Percentiles rank a stretch among this genome's conserved stretches.
Evolutionary conservation across 2,113 vertebrate species (phyloP).

Genomic region (Mixornis gularis): DNA sequence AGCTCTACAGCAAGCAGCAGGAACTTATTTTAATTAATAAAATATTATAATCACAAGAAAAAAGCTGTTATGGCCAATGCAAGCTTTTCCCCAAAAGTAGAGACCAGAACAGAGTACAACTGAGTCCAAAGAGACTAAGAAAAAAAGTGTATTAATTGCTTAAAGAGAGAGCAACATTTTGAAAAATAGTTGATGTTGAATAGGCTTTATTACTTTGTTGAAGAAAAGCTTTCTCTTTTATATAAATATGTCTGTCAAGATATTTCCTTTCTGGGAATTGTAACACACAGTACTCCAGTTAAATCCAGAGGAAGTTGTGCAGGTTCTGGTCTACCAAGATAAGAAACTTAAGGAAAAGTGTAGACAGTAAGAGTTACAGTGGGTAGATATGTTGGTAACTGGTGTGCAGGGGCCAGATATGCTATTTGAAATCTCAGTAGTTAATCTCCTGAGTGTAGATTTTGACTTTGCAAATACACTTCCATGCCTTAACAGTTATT

Average conservation of each 20-base stretch:
- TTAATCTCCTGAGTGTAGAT: not conserved
- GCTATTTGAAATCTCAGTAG: not conserved
- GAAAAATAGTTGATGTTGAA: not conserved
- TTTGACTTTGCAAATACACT: not conserved
- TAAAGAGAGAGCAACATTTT: not conserved
- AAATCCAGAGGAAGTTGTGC: not conserved
- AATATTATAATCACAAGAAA: not conserved
- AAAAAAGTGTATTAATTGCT: not conserved
- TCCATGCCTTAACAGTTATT: not conserved
- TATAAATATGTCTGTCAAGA: not conserved
- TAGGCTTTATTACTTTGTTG: not conserved
- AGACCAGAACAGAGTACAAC: not conserved
- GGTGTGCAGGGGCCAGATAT: not conserved
- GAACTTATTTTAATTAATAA: not conserved
- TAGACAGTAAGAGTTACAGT: not conserved
- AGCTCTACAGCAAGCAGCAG: not conserved
- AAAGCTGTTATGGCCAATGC: not conserved
- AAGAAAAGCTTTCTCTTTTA: not conserved
- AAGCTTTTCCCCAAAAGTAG: not conserved
- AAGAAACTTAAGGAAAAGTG: not conserved
- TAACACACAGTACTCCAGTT: not conserved
- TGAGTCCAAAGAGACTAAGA: not conserved
- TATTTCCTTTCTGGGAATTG: slow-evolving; percentile 10
- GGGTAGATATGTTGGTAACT: not conserved
- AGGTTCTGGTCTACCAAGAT: not conserved